These are phyloP conservation scores for Euzophera pinguis DNA, from an alignment of 2,888 invertebrate species.

Conservation along the genomic window DNA sequence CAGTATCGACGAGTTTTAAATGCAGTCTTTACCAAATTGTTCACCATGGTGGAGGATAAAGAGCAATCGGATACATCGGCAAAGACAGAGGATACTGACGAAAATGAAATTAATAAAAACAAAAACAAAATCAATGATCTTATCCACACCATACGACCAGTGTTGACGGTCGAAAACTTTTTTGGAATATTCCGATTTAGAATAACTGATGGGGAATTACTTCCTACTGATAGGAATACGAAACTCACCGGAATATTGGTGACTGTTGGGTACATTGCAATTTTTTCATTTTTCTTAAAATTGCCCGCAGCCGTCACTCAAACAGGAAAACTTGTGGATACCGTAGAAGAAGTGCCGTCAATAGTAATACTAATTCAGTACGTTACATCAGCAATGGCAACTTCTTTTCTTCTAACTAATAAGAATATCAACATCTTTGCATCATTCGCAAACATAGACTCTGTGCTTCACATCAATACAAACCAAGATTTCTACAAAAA, in stretches of 20 bases:
- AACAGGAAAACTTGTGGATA: slow-evolving; percentile 23
- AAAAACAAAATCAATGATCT: slow-evolving; percentile 25
- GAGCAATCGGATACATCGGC: slow-evolving; percentile 9
- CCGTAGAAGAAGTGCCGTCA: slow-evolving; percentile 33
- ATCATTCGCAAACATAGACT: slow-evolving; percentile 36
- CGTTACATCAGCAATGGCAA: slow-evolving; percentile 28
- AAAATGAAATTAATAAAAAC: slow-evolving; percentile 9
- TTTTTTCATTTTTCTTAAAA: slow-evolving; percentile 22
- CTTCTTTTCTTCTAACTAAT: slow-evolving; percentile 32
- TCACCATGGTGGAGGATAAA: slow-evolving; percentile 4
- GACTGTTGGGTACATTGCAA: slow-evolving; percentile 20
- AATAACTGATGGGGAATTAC: slow-evolving; percentile 27
- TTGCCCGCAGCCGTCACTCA: slow-evolving; percentile 21
- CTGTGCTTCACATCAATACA: slow-evolving; percentile 29
- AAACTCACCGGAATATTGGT: slow-evolving; percentile 31
- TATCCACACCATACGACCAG: slow-evolving; percentile 30
- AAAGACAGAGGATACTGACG: slow-evolving; percentile 8
- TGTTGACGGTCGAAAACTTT: slow-evolving; percentile 32
- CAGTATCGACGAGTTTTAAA: not conserved
- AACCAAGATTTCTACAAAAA: slow-evolving; percentile 34
- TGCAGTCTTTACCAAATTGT: not conserved
- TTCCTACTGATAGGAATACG: slow-evolving; percentile 29
- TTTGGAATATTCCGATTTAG: slow-evolving; percentile 47
- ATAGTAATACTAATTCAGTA: slow-evolving; percentile 38
- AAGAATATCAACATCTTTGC: slow-evolving; percentile 34